Base-by-base conservation (phyloP, 2,888 invertebrate genomes). In the Melanostoma scalare region DNA sequence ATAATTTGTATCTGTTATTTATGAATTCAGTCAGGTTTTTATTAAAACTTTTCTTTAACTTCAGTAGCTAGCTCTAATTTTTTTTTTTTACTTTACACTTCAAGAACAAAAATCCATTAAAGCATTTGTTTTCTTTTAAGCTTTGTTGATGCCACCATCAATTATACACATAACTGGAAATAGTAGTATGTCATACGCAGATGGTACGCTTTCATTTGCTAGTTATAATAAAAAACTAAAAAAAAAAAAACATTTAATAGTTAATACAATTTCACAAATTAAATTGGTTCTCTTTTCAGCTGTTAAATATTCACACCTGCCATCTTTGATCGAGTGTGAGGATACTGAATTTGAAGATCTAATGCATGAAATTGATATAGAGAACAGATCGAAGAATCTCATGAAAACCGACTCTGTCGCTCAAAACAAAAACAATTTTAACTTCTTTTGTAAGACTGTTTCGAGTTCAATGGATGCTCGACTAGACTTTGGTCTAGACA, bases 281-380 rank as follows among this genome's bases (percentile, higher is more conserved):
- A 40, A 35, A 42, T 46, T 6, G 40, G 73, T 31, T 68, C 20
- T 36, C 38, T 1, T 63, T 71, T 77, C 86, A 89, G 89, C 88
- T 42, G 88, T 88, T 3, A 91, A 90, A 86, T 90, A 90, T 82
- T 90, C 90, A 31, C 92, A 92, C 84, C 89, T 95, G 55, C 94
- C 95, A 0, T 95, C 95, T 20, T 93, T 96, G 9, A 94, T 94
- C 42, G 96, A 96, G 89, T 96, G 95, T 0, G 96, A 96, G 84
- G 96, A 96, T 88, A 96, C 96, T 0, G 96, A 96, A 87, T 92
- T 95, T 1, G 96, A 96, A 88, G 96, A 96, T 86, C 94, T 95
- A 80, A 91, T 96, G 0, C 96, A 95, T 85, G 94, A 94, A 85
- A 93, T 94, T 81, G 94, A 94, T 86, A 93, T 94, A 85, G 90